Percentiles rank a stretch among this genome's conserved stretches.
These are phyloP conservation scores for Malthinus seriepunctatus DNA, from an alignment of 2,888 invertebrate species.

Conservation along the genomic window DNA sequence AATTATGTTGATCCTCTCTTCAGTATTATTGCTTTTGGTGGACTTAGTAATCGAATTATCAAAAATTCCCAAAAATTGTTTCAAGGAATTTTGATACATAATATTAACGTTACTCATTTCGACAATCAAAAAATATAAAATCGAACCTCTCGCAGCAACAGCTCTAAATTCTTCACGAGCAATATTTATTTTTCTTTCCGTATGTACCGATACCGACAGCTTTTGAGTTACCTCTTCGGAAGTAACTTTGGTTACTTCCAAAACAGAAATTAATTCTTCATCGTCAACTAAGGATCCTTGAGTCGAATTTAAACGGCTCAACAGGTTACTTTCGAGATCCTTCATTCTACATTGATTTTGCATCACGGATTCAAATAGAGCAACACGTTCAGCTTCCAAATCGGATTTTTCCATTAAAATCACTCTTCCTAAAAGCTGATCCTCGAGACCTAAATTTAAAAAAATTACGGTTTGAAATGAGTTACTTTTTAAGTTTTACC, in stretches of 20 bases:
- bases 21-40: conserved; percentile 79
- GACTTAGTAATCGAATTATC: conserved; percentile 93
- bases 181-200: conserved; percentile 90
- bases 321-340: conserved; percentile 88
- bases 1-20: conserved; percentile 87
- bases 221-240: conserved; percentile 96
- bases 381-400: conserved; percentile 90
- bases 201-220: conserved; percentile 87
- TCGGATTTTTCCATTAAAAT: conserved; percentile 97
- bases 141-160: conserved; percentile 92
- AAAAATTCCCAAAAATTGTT: conserved; percentile 91
- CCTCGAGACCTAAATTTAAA: conserved; percentile 74
- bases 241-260: conserved; percentile 80
- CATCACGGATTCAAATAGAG: conserved; percentile 93
- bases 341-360: conserved; percentile 96
- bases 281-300: conserved; percentile 95
- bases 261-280: conserved; percentile 88
- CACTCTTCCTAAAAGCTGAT: conserved; percentile 90
- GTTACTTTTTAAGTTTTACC: conserved; percentile 33
- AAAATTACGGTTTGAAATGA: too few species aligned
- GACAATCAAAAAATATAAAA: conserved; percentile 93
- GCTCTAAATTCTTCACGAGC: conserved; percentile 95
- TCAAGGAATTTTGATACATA: conserved; percentile 96
- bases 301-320: conserved; percentile 90
- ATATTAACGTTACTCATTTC: conserved; percentile 96